Evolutionary conservation across 1,140 invertebrate genomes (phyloP).

Genomic region (Neodiprion virginianus): DNA sequence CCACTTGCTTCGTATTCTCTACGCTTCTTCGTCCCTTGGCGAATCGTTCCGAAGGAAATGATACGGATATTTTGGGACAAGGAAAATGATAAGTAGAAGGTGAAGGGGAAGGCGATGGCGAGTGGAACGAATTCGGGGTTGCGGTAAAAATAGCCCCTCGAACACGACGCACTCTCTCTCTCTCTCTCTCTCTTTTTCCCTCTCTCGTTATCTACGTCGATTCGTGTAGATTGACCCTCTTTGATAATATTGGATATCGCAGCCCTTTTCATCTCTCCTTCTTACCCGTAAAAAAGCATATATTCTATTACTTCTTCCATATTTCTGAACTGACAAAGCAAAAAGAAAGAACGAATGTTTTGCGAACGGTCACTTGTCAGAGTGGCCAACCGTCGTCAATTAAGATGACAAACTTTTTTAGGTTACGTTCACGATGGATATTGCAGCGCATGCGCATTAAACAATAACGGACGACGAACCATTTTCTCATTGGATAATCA

Average conservation of each 20-base stretch:
- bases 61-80: too few species aligned
- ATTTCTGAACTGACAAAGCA: neutral
- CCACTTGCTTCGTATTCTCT: too few species aligned
- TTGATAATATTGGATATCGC: neutral
- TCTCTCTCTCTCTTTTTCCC: neutral
- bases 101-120: neutral
- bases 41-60: too few species aligned
- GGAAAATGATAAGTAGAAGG: neutral
- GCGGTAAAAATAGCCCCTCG: slow-evolving; percentile 15
- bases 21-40: too few species aligned
- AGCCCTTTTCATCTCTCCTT: neutral
- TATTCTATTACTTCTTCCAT: neutral
- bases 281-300: neutral
- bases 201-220: neutral
- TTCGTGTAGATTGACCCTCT: neutral
- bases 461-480: too few species aligned
- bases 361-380: too few species aligned
- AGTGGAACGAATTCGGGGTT: neutral
- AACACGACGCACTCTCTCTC: slow-evolving; percentile 17
- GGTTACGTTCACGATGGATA: too few species aligned
- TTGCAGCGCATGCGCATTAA: too few species aligned
- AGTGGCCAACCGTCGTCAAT: too few species aligned
- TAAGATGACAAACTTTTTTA: too few species aligned
- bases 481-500: too few species aligned
- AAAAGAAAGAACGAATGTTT: too few species aligned